These are phyloP conservation scores for Drosophila siamana DNA, from an alignment of 2,888 invertebrate genomes.

Conservation along the genomic window DNA sequence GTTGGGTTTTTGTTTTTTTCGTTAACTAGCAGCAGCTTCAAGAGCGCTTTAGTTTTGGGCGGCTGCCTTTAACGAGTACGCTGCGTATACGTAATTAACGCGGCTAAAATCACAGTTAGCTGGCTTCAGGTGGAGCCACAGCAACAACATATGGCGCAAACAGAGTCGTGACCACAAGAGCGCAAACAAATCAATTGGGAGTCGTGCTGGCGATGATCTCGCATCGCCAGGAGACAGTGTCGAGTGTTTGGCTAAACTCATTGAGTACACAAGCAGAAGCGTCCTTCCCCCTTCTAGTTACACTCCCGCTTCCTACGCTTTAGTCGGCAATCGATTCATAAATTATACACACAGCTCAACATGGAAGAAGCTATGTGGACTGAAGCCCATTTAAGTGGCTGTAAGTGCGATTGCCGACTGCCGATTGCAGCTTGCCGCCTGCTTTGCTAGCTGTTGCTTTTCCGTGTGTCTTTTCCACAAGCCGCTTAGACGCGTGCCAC, in stretches of 20 bases:
- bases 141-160: too few relatives aligned
- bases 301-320: too few relatives aligned
- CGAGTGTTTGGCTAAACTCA: constrained; percentile 48
- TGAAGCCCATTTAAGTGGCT: too few relatives aligned
- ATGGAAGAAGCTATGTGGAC: too few relatives aligned
- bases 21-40: too few relatives aligned
- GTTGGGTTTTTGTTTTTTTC: too few relatives aligned
- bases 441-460: constrained; percentile 1
- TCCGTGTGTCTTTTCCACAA: constrained; percentile 2
- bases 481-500: constrained; percentile 8
- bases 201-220: background rate
- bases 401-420: background rate
- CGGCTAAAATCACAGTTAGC: constrained; percentile 45
- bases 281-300: too few relatives aligned
- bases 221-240: constrained; percentile 15
- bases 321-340: constrained; percentile 69
- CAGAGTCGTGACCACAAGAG: too few relatives aligned
- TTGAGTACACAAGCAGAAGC: constrained; percentile 55
- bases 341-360: too few relatives aligned
- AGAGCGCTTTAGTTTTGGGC: too few relatives aligned
- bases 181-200: constrained; percentile 32
- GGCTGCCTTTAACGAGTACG: constrained; percentile 55
- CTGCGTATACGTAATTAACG: constrained; percentile 69
- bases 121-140: constrained; percentile 41
- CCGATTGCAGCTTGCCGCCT: too few relatives aligned